phyloP scores from a whole-genome alignment of 2,888 invertebrate genomes.

The Blastobasis lacticolella region DNA sequence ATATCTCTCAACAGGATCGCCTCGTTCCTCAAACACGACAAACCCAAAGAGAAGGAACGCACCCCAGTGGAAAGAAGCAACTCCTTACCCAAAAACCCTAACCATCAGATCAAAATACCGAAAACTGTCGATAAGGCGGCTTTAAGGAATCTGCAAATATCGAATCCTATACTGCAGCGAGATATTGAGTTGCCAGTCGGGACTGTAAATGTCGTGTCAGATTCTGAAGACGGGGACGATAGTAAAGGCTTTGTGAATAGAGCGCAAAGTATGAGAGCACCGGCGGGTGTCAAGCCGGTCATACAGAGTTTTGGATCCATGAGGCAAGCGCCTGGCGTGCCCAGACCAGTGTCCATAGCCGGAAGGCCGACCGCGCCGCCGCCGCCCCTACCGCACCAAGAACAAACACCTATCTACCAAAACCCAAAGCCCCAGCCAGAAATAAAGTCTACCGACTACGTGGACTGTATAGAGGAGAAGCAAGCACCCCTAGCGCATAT shows the following conservation, averaged over 20 bases:
- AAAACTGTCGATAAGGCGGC: constrained; percentile 82
- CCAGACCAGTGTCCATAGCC: constrained; percentile 84
- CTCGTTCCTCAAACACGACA: constrained; percentile 81
- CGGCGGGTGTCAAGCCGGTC: constrained; percentile 68
- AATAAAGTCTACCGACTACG: constrained; percentile 75
- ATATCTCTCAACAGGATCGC: constrained; percentile 82
- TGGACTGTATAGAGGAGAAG: constrained; percentile 84
- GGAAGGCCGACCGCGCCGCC: constrained; percentile 84
- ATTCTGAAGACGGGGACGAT: constrained; percentile 67
- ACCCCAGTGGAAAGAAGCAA: constrained; percentile 70
- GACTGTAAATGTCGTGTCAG: constrained; percentile 75
- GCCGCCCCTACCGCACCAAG: constrained; percentile 77
- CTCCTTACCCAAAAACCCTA: constrained; percentile 74
- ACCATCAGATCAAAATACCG: constrained; percentile 74
- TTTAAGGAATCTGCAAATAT: constrained; percentile 85
- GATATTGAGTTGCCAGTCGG: constrained; percentile 76
- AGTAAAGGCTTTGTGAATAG: constrained; percentile 79
- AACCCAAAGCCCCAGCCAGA: constrained; percentile 61
- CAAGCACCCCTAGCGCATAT: constrained; percentile 77
- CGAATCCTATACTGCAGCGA: constrained; percentile 85
- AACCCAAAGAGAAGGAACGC: constrained; percentile 64
- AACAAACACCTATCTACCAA: constrained; percentile 67
- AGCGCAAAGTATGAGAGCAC: constrained; percentile 87
- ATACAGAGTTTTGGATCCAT: constrained; percentile 89
- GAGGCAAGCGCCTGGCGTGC: constrained; percentile 78